These are phyloP conservation scores for Phalanger gymnotis DNA, from an alignment of 2,797 vertebrate species.

Conservation along the genomic window DNA sequence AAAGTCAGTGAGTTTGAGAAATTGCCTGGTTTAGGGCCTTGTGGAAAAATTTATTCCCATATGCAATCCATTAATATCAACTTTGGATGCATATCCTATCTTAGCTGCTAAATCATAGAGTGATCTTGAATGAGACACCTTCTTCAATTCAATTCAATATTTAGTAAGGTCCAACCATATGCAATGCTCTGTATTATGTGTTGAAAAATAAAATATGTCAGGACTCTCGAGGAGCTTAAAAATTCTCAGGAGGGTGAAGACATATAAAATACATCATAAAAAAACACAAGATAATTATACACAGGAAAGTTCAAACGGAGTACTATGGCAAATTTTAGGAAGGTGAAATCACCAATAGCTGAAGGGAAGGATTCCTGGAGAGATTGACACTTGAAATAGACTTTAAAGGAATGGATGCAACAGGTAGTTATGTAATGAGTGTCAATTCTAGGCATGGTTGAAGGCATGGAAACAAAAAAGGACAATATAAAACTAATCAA, in stretches of 20 bases:
- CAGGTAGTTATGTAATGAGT: background rate
- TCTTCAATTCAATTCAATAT: background rate
- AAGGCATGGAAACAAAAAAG: background rate
- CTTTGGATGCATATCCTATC: slow-evolving; percentile 23
- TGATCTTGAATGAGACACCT: slow-evolving; percentile 28
- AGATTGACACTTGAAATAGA: background rate
- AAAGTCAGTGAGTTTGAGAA: slow-evolving; percentile 30
- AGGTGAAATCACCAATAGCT: background rate
- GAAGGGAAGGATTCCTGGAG: background rate
- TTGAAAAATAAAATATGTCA: background rate
- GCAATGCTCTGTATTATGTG: background rate
- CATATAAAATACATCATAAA: background rate
- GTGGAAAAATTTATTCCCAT: slow-evolving; percentile 50
- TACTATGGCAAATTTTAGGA: background rate
- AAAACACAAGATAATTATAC: background rate
- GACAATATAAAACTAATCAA: background rate
- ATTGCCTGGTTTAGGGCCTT: slow-evolving; percentile 59
- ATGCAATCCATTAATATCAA: slow-evolving; percentile 32
- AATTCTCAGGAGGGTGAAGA: background rate
- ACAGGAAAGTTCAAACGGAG: background rate
- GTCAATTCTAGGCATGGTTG: background rate
- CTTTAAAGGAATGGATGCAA: background rate
- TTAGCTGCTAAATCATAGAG: slow-evolving; percentile 45
- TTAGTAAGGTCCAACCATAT: background rate
- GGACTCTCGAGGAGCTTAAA: background rate